Base-by-base conservation (phyloP, 2,797 vertebrate genomes). In the Sciurus carolinensis region DNA sequence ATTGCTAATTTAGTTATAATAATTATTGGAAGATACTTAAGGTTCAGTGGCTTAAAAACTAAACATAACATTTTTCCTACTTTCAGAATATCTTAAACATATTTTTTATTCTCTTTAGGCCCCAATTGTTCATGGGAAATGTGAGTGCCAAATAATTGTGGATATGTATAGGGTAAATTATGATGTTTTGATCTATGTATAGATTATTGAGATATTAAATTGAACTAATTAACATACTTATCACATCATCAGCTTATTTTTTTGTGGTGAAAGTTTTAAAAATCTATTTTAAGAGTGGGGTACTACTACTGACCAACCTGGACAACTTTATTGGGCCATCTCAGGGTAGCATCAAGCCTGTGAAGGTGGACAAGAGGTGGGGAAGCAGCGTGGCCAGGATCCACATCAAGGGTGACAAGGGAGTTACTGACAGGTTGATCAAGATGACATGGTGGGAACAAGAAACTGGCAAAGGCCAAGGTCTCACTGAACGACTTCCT, bases 401-500 rank as follows among this genome's bases (percentile, higher is more conserved):
- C 20, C 54, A 59, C 57, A 59, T 59, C 18, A 54, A 54, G 14
- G 17, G 18, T 54, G 18, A 39, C 39, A 54, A 54, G 54, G 18
- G 54, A 54, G 54, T 54, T 20, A 54, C 17, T 54, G 54, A 17
- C 54, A 18, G 7, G 5, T 18, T 54, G 57, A 59, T 24, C 57
- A 24, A 59, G 22, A 59, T 24, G 8, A 22, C 57, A 99, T 18
- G 99, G 99, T 22, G 98, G 91, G 54, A 98, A 98, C 22, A 98
- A 98, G 80, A 99, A 99, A 97, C 98, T 99, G 93, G 99, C 99
- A 91, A 99, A 99, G 93, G 99, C 99, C 44, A 99, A 99, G 96
- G 99, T 99, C 96, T 99, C 99, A 0, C 98, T 99, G 86, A 99
- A 99, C 0, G 99, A 99, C 98, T 99, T 99, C 84, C 98, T 99